A percentile compares a stretch with the other conserved stretches of the same genome.
Conservation (phyloP, 2,888 invertebrate species). For the Perizoma flavofasciatum region DNA sequence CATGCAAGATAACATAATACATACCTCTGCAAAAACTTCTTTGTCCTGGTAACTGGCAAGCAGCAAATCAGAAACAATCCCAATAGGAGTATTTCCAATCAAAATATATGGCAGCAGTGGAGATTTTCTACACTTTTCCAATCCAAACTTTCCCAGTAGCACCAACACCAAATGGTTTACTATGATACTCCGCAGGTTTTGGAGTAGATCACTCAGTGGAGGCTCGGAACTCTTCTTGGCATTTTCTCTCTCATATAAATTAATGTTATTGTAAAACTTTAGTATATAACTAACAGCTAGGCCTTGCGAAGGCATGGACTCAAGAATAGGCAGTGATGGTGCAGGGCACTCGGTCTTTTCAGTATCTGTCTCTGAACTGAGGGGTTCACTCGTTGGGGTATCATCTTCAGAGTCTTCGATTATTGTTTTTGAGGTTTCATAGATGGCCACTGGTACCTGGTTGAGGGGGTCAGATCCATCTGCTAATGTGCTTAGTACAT, state of each 20-base stretch:
- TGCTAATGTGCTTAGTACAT: slow-evolving; percentile 84
- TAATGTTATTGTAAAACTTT: slow-evolving; percentile 87
- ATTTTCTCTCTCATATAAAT: slow-evolving; percentile 89
- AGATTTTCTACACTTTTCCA: slow-evolving; percentile 82
- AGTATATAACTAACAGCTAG: slow-evolving; percentile 75
- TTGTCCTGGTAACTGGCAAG: slow-evolving; percentile 85
- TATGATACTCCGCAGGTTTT: slow-evolving; percentile 80
- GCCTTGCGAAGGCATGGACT: slow-evolving; percentile 70
- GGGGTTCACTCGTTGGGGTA: slow-evolving; percentile 59
- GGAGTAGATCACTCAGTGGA: slow-evolving; percentile 87
- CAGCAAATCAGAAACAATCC: slow-evolving; percentile 88
- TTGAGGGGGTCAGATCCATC: slow-evolving; percentile 84
- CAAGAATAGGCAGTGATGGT: slow-evolving; percentile 72
- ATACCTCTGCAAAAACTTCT: slow-evolving; percentile 82
- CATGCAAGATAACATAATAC: slow-evolving; percentile 1
- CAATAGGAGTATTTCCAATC: slow-evolving; percentile 88
- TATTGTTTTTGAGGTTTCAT: slow-evolving; percentile 72
- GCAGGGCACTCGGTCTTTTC: slow-evolving; percentile 74
- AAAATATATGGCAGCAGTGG: slow-evolving; percentile 88
- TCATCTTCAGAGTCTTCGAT: slow-evolving; percentile 76
- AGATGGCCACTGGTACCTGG: slow-evolving; percentile 73
- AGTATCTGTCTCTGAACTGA: slow-evolving; percentile 61
- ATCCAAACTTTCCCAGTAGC: slow-evolving; percentile 80
- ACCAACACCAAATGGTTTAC: slow-evolving; percentile 84
- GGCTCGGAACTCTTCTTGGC: slow-evolving; percentile 90